Base-by-base conservation (phyloP, 2,888 invertebrate species). In the Sarcophaga carnaria region DNA sequence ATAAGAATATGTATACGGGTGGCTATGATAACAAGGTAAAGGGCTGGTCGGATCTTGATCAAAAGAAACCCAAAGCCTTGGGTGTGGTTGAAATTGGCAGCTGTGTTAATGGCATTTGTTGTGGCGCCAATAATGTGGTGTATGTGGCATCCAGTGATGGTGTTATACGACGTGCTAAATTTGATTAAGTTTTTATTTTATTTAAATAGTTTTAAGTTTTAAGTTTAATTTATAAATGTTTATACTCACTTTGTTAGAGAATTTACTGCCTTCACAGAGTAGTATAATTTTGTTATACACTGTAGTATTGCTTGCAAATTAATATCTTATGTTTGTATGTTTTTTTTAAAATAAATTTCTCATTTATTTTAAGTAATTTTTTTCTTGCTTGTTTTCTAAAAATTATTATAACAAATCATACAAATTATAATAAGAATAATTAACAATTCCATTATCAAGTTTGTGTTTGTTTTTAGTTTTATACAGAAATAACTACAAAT, bases 11-110 rank as follows among this genome's bases (percentile, higher is more conserved):
- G 45, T 93, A 92, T 88, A 91, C 93, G 12, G 93, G 92, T 27
- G 94, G 93, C 63, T 94, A 92, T 80, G 94, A 94, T 87, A 93
- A 91, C 14, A 92, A 91, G 77, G 91, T 94, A 0, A 93, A 93
- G 87, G 92, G 91, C n/a, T 93, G 92, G 93, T 89, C 90, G 4
- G 89, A 91, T 47, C 88, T 93, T 59, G 91, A 89, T 3, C 90
- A 90, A 20, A 22, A 87, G 12, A 88, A 89, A 49, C 92, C 93
- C 0, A 89, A 86, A 63, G 79, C 90, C 0, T 83, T 91, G 60
- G 93, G 92, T 54, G 92, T 92, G 88, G 91, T 92, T 3, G 89
- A 91, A 22, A 90, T 92, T 10, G 92, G 91, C 5, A 91, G 90
- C 62, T 93, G 92, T 86, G 90, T 94, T 1, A 94, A 94, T 85